Evolutionary conservation across 2,797 vertebrate genomes (phyloP).

Genomic region (Phaenicophaeus curvirostris): DNA sequence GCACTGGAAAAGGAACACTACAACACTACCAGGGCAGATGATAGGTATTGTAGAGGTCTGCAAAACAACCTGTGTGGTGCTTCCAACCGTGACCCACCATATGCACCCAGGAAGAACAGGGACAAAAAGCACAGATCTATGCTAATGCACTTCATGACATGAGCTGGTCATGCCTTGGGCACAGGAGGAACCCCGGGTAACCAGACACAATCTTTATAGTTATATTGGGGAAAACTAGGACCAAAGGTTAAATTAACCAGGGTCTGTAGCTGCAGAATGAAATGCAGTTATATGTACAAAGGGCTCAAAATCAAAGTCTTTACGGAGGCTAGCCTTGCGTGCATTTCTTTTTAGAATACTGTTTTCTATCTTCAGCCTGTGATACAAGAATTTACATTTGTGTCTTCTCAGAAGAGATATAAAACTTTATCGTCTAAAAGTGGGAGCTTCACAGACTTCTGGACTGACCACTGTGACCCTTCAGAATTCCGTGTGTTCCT

Average conservation of each 20-base stretch:
- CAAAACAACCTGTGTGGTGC: neutral
- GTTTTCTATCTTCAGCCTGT: neutral
- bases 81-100: neutral
- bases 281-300: neutral
- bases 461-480: too few relatives aligned
- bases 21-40: too few relatives aligned
- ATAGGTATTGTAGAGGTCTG: accelerated
- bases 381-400: neutral
- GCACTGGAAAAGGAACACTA: too few relatives aligned
- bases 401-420: neutral
- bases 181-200: neutral
- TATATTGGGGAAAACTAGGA: neutral
- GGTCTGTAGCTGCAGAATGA: neutral
- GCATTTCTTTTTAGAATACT: neutral
- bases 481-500: accelerated
- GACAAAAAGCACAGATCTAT: too few relatives aligned
- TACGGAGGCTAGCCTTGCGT: neutral
- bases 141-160: too few relatives aligned
- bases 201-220: neutral
- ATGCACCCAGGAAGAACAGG: too few relatives aligned
- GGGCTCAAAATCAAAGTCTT: neutral
- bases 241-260: too few relatives aligned
- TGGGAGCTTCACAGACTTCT: neutral
- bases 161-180: neutral
- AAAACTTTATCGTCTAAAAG: neutral